Base-by-base conservation (phyloP, 2,888 invertebrate genomes). In the Cistogaster globosa region DNA sequence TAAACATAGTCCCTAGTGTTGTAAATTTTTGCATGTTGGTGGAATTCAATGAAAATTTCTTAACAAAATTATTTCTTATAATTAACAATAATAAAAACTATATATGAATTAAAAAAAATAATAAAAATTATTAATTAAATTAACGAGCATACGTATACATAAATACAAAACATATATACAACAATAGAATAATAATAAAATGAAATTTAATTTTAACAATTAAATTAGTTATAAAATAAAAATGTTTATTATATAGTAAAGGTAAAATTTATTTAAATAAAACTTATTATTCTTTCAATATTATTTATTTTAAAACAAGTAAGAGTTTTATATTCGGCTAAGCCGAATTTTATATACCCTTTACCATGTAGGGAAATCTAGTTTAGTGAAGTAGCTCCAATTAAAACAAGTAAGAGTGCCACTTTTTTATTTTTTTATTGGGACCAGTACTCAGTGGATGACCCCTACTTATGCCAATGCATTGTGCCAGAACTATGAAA, bases 231-330 rank as follows among this genome's bases (percentile, higher is more conserved):
- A 55, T 71, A 65, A 68, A 53, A 32, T 5, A 32, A 32, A 51
- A 79, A 51, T 85, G 84, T 85, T 78, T 74, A 84, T 62, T 84
- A 80, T 22, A 81, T 82, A 77, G 62, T 74, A 68, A 81, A 76
- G 62, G 55, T 51, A 42, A 84, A 48, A 68, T 57, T 51, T 84
- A 84, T 84, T 81, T 77, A 84, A 68, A 68, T 77, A 53, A 77
- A 79, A 81, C 69, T 65, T 7, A 68, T 58, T 77, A 83, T 69
- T 84, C 74, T 75, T 84, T 75, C 79, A 84, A 84, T 79, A 84
- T 71, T 75, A 57, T 45, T 67, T 60, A 60, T 76, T 65, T 63
- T 58, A 76, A 77, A 76, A 82, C 36, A 65, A 22, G n/a, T n/a
- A n/a, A n/a, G n/a, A n/a, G n/a, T n/a, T n/a, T n/a, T n/a, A n/a